These are phyloP conservation scores for Eubasilissa splendida DNA, from an alignment of 2,888 invertebrate genomes.

Conservation along the genomic window DNA sequence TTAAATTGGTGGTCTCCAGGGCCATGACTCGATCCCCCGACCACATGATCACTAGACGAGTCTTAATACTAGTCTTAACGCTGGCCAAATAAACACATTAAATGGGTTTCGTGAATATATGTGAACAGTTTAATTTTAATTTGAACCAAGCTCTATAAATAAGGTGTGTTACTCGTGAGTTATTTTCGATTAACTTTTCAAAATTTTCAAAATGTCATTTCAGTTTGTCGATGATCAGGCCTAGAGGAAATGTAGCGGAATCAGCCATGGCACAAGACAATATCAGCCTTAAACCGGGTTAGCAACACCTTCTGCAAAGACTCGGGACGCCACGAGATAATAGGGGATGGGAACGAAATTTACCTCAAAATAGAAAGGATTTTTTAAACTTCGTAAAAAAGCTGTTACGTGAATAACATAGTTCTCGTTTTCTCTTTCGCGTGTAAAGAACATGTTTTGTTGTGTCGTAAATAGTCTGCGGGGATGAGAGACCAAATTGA, in stretches of 20 bases:
- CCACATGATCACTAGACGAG: too few relatives aligned
- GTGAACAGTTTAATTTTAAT: too few relatives aligned
- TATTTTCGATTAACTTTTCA: too few relatives aligned
- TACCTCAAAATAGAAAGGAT: neutral
- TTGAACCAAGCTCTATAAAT: too few relatives aligned
- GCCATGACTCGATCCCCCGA: too few relatives aligned
- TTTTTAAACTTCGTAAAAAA: slow-evolving; percentile 15
- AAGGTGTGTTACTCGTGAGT: too few relatives aligned
- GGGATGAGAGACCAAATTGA: slow-evolving; percentile 12
- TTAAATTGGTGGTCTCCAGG: too few relatives aligned
- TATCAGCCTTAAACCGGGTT: slow-evolving; percentile 32
- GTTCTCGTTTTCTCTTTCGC: neutral
- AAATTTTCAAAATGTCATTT: too few relatives aligned
- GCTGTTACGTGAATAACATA: neutral
- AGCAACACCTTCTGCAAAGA: neutral
- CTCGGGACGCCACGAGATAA: neutral
- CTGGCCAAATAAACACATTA: too few relatives aligned
- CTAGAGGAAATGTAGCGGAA: neutral
- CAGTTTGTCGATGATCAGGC: too few relatives aligned
- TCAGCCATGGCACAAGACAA: slow-evolving; percentile 7
- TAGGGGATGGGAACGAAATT: slow-evolving; percentile 2
- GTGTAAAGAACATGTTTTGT: slow-evolving; percentile 11
- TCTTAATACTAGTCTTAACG: too few relatives aligned
- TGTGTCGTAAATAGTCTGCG: slow-evolving; percentile 5
- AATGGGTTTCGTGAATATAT: too few relatives aligned